Base-by-base conservation (phyloP, 2,797 vertebrate species). In the Centropyge bicolor region DNA sequence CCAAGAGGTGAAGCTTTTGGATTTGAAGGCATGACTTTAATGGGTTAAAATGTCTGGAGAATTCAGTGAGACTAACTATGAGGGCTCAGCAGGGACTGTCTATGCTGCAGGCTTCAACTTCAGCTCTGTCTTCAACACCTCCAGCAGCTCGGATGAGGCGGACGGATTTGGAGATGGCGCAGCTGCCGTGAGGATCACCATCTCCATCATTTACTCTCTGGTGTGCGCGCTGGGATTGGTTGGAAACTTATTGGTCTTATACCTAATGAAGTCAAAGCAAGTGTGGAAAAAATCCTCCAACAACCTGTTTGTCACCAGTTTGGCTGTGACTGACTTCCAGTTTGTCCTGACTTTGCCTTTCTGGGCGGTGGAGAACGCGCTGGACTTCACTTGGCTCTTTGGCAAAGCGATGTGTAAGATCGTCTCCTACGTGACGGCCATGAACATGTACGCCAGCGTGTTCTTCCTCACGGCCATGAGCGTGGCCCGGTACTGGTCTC, bases 371-470 rank as follows among this genome's bases (percentile, higher is more conserved):
- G 98, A 99, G 76, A 98, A 98, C 0, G 97, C 97, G 0, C 84
- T 98, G 84, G 98, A 99, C 92, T 99, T 99, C 89, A 96, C 94
- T 6, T 98, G 98, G 98, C 96, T 96, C 6, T 99, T 98, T 0
- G 98, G 98, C 9, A 96, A 95, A 70, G 96, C 96, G 27, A 98
- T 99, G 98, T 99, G 98, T 75, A 99, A 99, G 92, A 96, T 98
- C 0, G 97, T 99, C 3, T 97, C 97, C 0, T 95, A 96, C 0
- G 96, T 98, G 79, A 99, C 98, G 0, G 97, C 97, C 0, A 97
- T 97, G 95, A 99, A 98, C 91, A 99, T 99, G 98, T 98, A 98
- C 19, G 98, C 98, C 80, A 99, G 98, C 54, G 98, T 99, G 35
- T 99, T 99, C 84, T 98, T 99, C 82, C 96, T 99, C 46, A 99